Evolutionary conservation across 1,140 invertebrate species (phyloP).

Genomic region (Heterodera schachtii): DNA sequence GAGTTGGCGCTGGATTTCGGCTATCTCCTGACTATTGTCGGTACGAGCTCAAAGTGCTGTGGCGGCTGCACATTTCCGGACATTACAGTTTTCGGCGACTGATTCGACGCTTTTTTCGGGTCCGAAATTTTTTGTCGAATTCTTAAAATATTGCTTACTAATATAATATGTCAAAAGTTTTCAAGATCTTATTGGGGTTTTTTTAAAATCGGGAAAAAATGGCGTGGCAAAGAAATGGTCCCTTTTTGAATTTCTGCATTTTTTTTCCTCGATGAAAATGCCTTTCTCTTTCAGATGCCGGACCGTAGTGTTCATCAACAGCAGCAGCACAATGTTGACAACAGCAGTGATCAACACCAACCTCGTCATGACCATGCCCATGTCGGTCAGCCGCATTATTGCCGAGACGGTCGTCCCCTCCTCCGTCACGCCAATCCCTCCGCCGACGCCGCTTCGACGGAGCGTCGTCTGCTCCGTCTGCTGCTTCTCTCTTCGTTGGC

Average conservation of each 20-base stretch:
- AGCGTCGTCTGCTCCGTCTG: constrained; percentile 21
- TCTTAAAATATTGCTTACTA: too few species aligned
- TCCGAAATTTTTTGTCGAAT: neutral
- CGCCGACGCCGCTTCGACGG: neutral
- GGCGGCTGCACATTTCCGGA: neutral
- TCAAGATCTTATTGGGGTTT: too few species aligned
- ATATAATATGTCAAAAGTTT: too few species aligned
- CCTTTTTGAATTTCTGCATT: too few species aligned
- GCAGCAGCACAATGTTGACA: neutral
- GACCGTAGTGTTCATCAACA: neutral
- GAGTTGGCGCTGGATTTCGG: constrained; percentile 23
- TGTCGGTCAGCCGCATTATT: too few species aligned
- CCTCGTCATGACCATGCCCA: neutral
- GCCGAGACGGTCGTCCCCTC: too few species aligned
- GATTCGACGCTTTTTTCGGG: neutral
- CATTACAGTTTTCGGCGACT: neutral
- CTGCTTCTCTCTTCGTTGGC: constrained; percentile 19
- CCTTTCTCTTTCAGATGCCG: neutral
- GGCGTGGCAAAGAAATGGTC: too few species aligned
- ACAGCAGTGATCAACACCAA: neutral
- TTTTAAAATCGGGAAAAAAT: too few species aligned
- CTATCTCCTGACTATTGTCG: constrained; percentile 25
- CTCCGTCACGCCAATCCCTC: neutral
- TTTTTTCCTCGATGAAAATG: too few species aligned
- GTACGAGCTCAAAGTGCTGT: constrained; percentile 30